phyloP scores from a whole-genome alignment of 2,888 invertebrate genomes.

The Catocala nupta region DNA sequence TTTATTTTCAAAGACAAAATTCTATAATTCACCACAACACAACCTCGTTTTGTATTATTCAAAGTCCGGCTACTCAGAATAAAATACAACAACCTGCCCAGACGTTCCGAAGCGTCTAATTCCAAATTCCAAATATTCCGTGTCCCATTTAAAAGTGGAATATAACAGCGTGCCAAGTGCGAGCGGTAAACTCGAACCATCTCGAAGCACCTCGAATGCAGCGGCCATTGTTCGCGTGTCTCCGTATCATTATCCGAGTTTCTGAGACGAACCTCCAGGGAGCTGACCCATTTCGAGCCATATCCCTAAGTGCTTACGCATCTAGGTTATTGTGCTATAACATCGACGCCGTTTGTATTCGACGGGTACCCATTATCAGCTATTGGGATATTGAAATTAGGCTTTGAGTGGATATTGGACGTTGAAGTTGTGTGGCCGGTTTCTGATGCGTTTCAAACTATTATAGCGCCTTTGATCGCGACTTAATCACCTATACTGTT shows the following conservation, averaged over 20 bases:
- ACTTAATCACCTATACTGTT: too few relatives aligned
- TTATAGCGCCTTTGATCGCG: background rate
- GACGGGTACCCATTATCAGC: slow-evolving; percentile 23
- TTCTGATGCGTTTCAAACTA: slow-evolving; percentile 1
- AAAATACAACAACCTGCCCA: background rate
- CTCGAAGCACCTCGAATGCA: slow-evolving; percentile 61
- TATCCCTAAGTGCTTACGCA: slow-evolving; percentile 81
- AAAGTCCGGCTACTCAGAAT: too few relatives aligned
- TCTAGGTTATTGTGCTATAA: slow-evolving; percentile 77
- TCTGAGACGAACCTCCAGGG: slow-evolving; percentile 70
- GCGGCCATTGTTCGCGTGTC: slow-evolving; percentile 73
- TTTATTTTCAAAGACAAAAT: too few relatives aligned
- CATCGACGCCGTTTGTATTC: slow-evolving; percentile 44
- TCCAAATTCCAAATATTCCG: slow-evolving; percentile 38
- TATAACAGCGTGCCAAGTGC: slow-evolving; percentile 52
- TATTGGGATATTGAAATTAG: slow-evolving; percentile 28
- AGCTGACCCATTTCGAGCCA: slow-evolving; percentile 77
- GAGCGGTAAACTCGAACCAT: slow-evolving; percentile 33
- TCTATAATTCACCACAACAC: too few relatives aligned
- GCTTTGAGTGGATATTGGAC: slow-evolving; percentile 7
- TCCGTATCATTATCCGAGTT: slow-evolving; percentile 65
- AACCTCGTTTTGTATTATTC: too few relatives aligned
- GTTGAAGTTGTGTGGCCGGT: slow-evolving; percentile 4
- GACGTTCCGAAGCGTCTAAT: slow-evolving; percentile 20
- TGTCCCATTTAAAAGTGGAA: slow-evolving; percentile 51